A percentile compares a stretch with the other conserved stretches of the same genome.
These are phyloP conservation scores for Caenorhabditis remanei DNA, from an alignment of 1,140 invertebrate species.

Conservation along the genomic window DNA sequence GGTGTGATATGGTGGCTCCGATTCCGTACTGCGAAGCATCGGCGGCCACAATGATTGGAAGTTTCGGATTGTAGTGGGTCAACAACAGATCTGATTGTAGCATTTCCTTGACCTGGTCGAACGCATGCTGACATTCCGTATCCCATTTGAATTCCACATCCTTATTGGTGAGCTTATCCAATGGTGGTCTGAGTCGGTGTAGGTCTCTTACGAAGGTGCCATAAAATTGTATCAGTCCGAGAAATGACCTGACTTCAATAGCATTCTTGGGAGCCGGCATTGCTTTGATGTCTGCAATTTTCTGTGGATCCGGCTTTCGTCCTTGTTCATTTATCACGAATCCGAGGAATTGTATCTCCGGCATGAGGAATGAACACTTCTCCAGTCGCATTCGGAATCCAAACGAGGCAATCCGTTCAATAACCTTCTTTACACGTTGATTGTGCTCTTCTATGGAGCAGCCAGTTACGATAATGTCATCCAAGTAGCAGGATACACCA, in stretches of 20 bases:
- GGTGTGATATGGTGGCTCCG: conserved; percentile 73
- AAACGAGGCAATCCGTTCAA: no score
- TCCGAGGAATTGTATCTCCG: neutral
- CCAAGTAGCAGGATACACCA: conserved; percentile 59
- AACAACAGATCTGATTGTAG: conserved; percentile 71
- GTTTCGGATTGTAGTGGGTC: conserved; percentile 77
- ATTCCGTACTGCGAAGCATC: conserved; percentile 79
- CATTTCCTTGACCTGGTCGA: conserved; percentile 71
- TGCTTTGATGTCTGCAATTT: neutral
- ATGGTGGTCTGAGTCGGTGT: no score
- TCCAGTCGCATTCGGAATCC: no score
- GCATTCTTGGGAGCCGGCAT: neutral
- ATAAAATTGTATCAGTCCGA: neutral
- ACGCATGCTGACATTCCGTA: conserved; percentile 59
- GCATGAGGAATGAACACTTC: no score
- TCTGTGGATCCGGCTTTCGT: neutral
- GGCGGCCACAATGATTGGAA: conserved; percentile 78
- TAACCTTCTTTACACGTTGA: no score
- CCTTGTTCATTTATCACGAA: neutral
- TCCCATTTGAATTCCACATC: conserved; percentile 47
- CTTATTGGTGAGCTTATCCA: neutral
- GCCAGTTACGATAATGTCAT: conserved; percentile 64
- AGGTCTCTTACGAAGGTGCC: neutral
- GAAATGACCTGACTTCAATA: neutral
- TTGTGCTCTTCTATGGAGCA: conserved; percentile 32